Percentiles rank a stretch among this genome's conserved stretches.
Evolutionary conservation across 2,888 invertebrate genomes (phyloP).

Genomic region (Diplolepis rosae): DNA sequence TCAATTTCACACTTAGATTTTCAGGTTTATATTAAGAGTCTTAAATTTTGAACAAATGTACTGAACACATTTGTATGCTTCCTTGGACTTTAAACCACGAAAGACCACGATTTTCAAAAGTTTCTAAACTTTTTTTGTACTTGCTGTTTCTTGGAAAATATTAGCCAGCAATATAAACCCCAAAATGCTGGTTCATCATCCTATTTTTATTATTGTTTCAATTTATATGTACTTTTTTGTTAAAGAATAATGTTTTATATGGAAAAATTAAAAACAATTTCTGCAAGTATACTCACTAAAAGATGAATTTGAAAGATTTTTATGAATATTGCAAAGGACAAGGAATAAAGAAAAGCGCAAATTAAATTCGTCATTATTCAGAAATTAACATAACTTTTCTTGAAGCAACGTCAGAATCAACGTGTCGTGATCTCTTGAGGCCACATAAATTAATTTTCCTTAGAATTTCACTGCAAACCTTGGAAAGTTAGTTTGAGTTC

Average conservation of each 20-base stretch:
- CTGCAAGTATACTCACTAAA: too few species aligned
- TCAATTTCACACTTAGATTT: too few species aligned
- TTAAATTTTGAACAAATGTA: too few species aligned
- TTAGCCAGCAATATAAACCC: background rate
- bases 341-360: background rate
- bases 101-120: too few species aligned
- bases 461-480: background rate
- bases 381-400: background rate
- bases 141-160: too few species aligned
- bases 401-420: background rate
- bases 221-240: too few species aligned
- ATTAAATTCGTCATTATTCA: background rate
- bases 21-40: too few species aligned
- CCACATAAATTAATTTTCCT: background rate
- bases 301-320: background rate
- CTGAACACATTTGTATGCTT: too few species aligned
- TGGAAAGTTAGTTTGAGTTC: background rate
- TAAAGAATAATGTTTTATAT: background rate
- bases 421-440: background rate
- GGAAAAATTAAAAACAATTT: background rate
- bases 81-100: too few species aligned
- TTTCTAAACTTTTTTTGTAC: too few species aligned
- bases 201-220: too few species aligned
- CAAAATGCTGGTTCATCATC: too few species aligned
- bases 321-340: background rate